These are phyloP conservation scores for Limonius californicus DNA, from an alignment of 1,140 invertebrate genomes.

Conservation along the genomic window DNA sequence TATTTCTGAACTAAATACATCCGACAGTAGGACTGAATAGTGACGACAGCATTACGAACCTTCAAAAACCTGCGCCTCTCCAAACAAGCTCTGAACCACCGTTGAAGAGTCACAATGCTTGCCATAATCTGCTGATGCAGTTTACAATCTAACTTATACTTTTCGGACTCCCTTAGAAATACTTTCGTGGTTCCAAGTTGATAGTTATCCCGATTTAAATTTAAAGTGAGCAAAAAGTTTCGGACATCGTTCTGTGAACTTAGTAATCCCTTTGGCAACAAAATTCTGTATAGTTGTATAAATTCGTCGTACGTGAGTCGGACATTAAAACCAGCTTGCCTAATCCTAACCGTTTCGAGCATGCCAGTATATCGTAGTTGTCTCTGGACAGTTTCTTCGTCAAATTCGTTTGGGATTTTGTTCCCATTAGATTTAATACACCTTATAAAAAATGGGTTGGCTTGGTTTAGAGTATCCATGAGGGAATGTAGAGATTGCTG, in stretches of 20 bases:
- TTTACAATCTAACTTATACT: constrained; percentile 84
- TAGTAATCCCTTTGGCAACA: constrained; percentile 81
- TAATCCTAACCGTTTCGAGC: constrained; percentile 92
- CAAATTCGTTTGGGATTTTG: constrained; percentile 88
- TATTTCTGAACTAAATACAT: constrained; percentile 57
- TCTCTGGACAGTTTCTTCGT: constrained; percentile 90
- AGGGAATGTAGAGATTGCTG: constrained; percentile 85
- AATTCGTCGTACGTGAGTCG: constrained; percentile 91
- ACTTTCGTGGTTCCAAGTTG: constrained; percentile 88
- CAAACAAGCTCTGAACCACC: constrained; percentile 83
- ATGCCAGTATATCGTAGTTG: constrained; percentile 88
- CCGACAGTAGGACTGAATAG: constrained; percentile 74
- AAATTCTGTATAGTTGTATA: constrained; percentile 85
- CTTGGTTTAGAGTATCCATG: constrained; percentile 92
- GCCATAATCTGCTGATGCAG: constrained; percentile 92
- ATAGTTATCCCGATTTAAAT: constrained; percentile 85
- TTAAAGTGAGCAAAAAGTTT: constrained; percentile 73
- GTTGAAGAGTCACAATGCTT: constrained; percentile 85
- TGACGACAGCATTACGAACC: constrained; percentile 67
- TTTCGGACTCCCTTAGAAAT: constrained; percentile 91
- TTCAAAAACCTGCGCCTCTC: constrained; percentile 74
- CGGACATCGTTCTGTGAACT: constrained; percentile 77
- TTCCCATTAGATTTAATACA: constrained; percentile 95
- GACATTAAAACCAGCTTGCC: constrained; percentile 94
- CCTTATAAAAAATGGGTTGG: constrained; percentile 94